Base-by-base conservation (phyloP, 2,888 invertebrate species). In the Masnerella sp. region DNA sequence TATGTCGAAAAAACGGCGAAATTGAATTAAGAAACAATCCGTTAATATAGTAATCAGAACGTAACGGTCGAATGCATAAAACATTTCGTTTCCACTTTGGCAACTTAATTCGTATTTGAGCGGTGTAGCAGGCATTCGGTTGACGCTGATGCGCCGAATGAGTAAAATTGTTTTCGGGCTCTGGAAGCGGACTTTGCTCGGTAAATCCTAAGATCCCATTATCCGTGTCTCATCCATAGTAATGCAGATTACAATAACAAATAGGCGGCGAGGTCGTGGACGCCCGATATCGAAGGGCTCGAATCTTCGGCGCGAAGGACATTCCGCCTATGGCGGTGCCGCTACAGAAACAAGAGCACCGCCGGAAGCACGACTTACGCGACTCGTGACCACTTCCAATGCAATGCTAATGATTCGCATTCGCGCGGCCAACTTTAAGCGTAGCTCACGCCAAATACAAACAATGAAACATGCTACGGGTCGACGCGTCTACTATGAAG, bases 181-280 rank as follows among this genome's bases (percentile, higher is more conserved):
- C 52, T 51, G 12, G 52, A 32, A 52, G 40, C 64, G 65, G 70
- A 74, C 76, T 71, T 72, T 72, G 74, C 76, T 77, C 70, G 77
- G 78, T 74, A 78, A 81, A 81, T 82, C 79, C 79, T 68, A 72
- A 73, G 80, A 81, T 78, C 78, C 80, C 80, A 83, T 82, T 82
- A 82, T 79, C 77, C 78, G 77, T 71, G 78, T 79, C 82, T 84
- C 82, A 83, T 84, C 82, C 83, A 83, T 82, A 82, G 82, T 83
- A 79, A 84, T 83, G 82, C 73, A 77, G 80, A 84, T 85, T 82
- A 83, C 82, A 83, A 82, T 84, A 83, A 84, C 82, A 84, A 84
- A 82, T 84, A 82, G 80, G 78, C 77, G 80, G 78, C 76, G 43
- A 32, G 58, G 59, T 71, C 65, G 58, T 52, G 58, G 52, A 43